Evolutionary conservation across 2,113 vertebrate species (phyloP), one percentile per base, ranked within the genome.

Genomic region (Ascaphus truei): DNA sequence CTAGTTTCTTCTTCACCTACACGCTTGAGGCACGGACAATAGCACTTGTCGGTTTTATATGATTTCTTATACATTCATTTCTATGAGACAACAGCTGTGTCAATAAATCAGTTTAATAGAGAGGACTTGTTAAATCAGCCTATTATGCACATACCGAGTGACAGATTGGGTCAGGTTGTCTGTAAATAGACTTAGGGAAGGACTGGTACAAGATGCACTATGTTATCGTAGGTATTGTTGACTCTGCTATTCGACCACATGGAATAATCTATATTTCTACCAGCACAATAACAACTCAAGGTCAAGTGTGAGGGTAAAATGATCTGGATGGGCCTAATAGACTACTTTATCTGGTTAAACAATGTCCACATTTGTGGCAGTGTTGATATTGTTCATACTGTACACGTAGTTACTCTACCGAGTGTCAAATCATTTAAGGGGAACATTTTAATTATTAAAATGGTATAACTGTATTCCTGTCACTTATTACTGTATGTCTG

Each of bases 181-280:
- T 37, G 33, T 34, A 64, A 34, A 18, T 5, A 52, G 45, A 37
- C 62, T 27, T 20, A 7, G 31, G 4, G 12, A 36, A 7, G 43
- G 25, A 10, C 29, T 36, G 33, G 37, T 59, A 59, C 57, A 15
- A 26, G 22, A 12, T 15, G 48, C 16, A 29, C n/a, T 29, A 23
- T 16, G 30, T 65, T 65, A 65, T 65, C 62, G 4, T 6, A 18
- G 8, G 12, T 26, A 3, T 5, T 65, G 62, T 65, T 65, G 48
- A 52, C 62, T 53, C 34, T 31, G 18, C 12, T 55, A n/a, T 55
- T 55, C 53, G 34, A 8, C n/a, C n/a, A 27, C 47, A 52, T 12
- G 22, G 15, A 43, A 26, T 31, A 30, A 62, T 47, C 37, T 45
- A 5, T 31, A 27, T 10, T 4, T 8, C 26, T 22, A 20, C 25